phyloP scores from a whole-genome alignment of 2,888 invertebrate genomes.

The Amphipyra tragopoginis region DNA sequence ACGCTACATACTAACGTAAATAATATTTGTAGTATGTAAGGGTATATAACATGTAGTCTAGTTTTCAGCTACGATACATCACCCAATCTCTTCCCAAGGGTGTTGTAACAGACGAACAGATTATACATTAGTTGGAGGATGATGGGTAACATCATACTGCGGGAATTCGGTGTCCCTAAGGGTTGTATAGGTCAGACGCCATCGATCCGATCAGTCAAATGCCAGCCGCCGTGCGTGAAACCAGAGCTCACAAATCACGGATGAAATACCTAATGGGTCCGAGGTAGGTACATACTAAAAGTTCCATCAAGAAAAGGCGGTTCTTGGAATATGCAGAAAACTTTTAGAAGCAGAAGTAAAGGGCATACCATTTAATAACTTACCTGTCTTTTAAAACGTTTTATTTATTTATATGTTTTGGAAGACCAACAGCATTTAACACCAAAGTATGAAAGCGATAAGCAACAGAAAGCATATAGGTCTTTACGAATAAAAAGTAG shows the following conservation, averaged over 20 bases:
- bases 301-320: neutral
- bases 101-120: slow-evolving; percentile 35
- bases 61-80: slow-evolving; percentile 23
- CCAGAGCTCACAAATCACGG: neutral
- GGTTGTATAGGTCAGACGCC: slow-evolving; percentile 6
- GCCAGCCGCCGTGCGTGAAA: neutral
- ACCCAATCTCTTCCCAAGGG: slow-evolving; percentile 23
- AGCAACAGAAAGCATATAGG: too few relatives aligned
- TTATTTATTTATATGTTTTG: too few relatives aligned
- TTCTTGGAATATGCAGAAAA: too few relatives aligned
- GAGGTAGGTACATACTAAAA: neutral
- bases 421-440: too few relatives aligned
- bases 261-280: neutral
- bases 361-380: too few relatives aligned
- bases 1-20: neutral
- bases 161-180: slow-evolving; percentile 23
- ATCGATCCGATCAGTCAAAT: slow-evolving; percentile 5
- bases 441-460: too few relatives aligned
- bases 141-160: slow-evolving; percentile 37
- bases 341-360: too few relatives aligned
- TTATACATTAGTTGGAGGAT: slow-evolving; percentile 38
- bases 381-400: too few relatives aligned
- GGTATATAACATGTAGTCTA: neutral
- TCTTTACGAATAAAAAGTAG: too few relatives aligned
- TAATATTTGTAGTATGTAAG: neutral